A percentile compares a stretch with the other conserved stretches of the same genome.
Conservation (phyloP, 2,888 invertebrate genomes). For the Heteromurus nitidus region DNA sequence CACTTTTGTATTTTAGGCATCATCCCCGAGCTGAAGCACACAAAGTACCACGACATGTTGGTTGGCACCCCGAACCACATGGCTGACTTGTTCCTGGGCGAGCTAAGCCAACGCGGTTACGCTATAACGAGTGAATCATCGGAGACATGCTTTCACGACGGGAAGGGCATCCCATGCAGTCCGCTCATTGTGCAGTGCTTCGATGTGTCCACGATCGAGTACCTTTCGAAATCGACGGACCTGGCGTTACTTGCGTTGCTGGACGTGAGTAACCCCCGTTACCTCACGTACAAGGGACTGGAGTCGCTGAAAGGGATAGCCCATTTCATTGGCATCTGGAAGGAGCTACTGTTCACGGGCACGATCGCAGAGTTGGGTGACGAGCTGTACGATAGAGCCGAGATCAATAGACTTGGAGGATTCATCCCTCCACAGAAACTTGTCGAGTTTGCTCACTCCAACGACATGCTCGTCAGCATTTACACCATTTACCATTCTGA, state of each 20-base stretch:
- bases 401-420: conserved; percentile 65
- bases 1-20: conserved; percentile 36
- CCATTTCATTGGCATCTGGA: conserved; percentile 57
- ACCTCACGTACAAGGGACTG: conserved; percentile 60
- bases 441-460: conserved; percentile 35
- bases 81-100: conserved; percentile 52
- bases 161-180: conserved; percentile 55
- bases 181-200: conserved; percentile 68
- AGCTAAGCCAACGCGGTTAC: conserved; percentile 56
- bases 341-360: conserved; percentile 63
- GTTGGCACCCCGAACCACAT: conserved; percentile 34
- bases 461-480: conserved; percentile 65
- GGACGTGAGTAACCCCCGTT: conserved; percentile 47
- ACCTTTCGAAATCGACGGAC: conserved; percentile 49
- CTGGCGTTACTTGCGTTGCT: conserved; percentile 54
- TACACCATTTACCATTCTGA: conserved; percentile 71
- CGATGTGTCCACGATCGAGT: conserved; percentile 46
- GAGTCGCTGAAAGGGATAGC: conserved; percentile 40
- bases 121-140: background rate
- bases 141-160: conserved; percentile 5
- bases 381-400: conserved; percentile 47
- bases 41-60: conserved; percentile 47
- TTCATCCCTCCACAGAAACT: conserved; percentile 64
- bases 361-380: conserved; percentile 34
- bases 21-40: conserved; percentile 67